These are phyloP conservation scores for Lacanobia wlatinum DNA, from an alignment of 2,888 invertebrate genomes.

Conservation along the genomic window DNA sequence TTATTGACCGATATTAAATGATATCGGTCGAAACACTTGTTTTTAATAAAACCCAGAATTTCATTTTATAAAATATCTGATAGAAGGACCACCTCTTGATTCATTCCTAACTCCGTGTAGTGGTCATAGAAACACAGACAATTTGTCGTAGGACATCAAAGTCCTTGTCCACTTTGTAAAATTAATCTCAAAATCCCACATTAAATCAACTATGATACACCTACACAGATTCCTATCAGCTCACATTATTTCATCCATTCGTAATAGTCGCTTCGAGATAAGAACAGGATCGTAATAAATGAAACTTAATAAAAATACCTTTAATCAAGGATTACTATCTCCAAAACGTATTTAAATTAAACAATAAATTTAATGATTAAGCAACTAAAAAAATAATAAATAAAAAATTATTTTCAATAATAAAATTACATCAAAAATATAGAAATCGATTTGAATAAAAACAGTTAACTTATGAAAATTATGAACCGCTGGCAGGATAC, in stretches of 20 bases:
- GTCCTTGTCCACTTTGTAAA: conserved; percentile 80
- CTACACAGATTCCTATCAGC: conserved; percentile 74
- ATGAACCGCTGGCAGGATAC: conserved; percentile 83
- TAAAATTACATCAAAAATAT: conserved; percentile 66
- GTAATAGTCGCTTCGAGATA: conserved; percentile 63
- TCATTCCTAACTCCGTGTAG: conserved; percentile 49
- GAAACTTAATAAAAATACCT: conserved; percentile 67
- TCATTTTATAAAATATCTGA: neutral
- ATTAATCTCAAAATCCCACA: conserved; percentile 79
- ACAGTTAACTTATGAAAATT: conserved; percentile 83
- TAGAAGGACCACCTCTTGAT: neutral
- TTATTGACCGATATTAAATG: no score
- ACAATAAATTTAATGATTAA: conserved; percentile 65
- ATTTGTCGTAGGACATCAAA: conserved; percentile 83
- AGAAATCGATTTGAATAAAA: conserved; percentile 67
- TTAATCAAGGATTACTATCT: conserved; percentile 62
- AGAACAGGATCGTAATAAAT: conserved; percentile 62
- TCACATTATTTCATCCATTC: conserved; percentile 71
- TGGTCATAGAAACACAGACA: conserved; percentile 64
- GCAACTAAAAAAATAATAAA: conserved; percentile 64
- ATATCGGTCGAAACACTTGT: no score
- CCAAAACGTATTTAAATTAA: conserved; percentile 59
- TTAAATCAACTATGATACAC: conserved; percentile 78
- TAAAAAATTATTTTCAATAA: conserved; percentile 58
- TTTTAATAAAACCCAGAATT: no score